Evolutionary conservation across 2,888 invertebrate genomes (phyloP).

Genomic region (Sicus ferrugineus): DNA sequence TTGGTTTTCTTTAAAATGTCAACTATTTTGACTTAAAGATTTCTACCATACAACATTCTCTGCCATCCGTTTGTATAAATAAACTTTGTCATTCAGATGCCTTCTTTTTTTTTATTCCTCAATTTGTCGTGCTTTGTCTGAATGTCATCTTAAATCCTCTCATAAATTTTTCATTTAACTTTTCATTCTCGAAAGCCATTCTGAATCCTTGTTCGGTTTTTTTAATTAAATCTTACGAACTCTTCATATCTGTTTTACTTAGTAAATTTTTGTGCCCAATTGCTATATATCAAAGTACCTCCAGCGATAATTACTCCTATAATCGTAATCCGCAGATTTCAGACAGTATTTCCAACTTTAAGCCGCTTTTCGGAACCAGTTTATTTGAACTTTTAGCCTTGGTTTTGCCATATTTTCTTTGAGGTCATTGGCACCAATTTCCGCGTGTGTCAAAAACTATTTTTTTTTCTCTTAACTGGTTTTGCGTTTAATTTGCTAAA

Average conservation of each 20-base stretch:
- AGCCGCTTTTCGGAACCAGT: background rate
- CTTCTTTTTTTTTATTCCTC: background rate
- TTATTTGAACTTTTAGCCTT: background rate
- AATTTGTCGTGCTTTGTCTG: background rate
- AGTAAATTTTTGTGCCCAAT: too few relatives aligned
- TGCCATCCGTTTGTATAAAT: background rate
- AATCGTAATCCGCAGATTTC: too few relatives aligned
- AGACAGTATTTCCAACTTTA: too few relatives aligned
- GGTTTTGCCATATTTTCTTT: background rate
- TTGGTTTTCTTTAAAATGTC: background rate
- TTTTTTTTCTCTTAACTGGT: background rate
- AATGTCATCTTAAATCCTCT: background rate
- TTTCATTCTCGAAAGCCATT: too few relatives aligned
- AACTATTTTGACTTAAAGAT: background rate
- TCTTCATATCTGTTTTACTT: too few relatives aligned
- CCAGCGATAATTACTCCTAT: too few relatives aligned
- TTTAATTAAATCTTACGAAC: too few relatives aligned
- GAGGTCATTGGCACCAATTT: slow-evolving; percentile 25
- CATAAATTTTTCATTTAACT: background rate
- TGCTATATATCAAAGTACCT: too few relatives aligned
- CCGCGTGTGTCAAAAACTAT: background rate
- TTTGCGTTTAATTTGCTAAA: background rate
- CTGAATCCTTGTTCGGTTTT: too few relatives aligned
- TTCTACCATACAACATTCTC: background rate
- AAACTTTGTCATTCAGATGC: too few relatives aligned